These are phyloP conservation scores for Machaerirhynchus nigripectus DNA, from an alignment of 2,113 vertebrate species.

Conservation along the genomic window DNA sequence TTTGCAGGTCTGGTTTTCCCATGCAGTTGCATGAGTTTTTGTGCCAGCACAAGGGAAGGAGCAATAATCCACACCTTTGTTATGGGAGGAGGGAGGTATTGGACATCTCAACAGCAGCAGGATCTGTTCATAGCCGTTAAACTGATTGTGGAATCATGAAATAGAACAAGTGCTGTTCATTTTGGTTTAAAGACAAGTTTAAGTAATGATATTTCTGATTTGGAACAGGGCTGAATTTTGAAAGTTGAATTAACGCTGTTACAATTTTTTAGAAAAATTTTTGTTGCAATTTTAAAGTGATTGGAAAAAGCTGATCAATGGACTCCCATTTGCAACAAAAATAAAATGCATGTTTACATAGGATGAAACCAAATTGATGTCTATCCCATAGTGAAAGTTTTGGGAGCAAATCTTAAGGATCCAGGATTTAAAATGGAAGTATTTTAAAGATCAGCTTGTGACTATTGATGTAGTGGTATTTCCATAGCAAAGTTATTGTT, in stretches of 20 bases:
- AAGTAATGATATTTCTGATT: neutral
- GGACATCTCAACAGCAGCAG: neutral
- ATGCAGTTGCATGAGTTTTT: neutral
- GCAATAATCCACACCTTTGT: neutral
- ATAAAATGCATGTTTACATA: neutral
- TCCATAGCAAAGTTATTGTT: neutral
- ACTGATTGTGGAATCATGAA: neutral
- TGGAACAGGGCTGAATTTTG: neutral
- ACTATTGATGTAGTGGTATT: neutral
- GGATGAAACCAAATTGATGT: neutral
- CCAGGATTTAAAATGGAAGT: neutral
- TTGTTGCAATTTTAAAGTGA: neutral
- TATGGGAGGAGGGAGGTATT: neutral
- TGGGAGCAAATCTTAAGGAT: neutral
- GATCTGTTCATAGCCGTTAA: neutral
- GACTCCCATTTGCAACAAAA: neutral
- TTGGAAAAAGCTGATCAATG: neutral
- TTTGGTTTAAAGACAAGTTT: neutral
- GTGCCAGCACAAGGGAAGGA: neutral
- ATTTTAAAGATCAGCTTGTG: neutral
- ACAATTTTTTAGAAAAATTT: neutral
- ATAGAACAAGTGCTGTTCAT: neutral
- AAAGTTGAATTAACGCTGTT: neutral
- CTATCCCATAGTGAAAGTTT: neutral
- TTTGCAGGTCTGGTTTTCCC: neutral